Evolutionary conservation across 2,113 vertebrate genomes (phyloP).

Genomic region (Pterocles orientalis): DNA sequence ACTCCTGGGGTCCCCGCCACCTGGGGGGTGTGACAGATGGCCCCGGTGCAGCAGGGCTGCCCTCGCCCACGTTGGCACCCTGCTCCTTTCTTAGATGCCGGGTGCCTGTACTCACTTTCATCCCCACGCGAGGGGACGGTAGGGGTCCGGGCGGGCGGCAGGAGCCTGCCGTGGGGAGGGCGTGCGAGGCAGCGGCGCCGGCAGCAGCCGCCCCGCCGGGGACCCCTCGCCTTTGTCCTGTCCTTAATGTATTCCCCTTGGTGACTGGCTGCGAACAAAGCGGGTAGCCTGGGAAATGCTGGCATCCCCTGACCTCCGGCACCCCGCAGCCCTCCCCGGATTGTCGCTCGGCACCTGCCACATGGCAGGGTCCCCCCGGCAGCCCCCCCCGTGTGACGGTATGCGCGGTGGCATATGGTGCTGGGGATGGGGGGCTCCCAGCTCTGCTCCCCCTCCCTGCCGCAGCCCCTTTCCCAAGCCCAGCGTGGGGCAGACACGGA

Average conservation of each 20-base stretch:
- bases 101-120: not conserved
- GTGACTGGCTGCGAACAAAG: conserved; percentile 80
- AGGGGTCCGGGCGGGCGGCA: not conserved
- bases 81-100: conserved; percentile 68
- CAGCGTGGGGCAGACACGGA: not conserved
- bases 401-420: conserved; percentile 70
- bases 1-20: not conserved
- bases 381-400: conserved; percentile 66
- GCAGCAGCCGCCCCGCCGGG: conserved; percentile 48
- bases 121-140: not conserved
- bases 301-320: conserved; percentile 81
- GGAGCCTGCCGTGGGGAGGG: not conserved
- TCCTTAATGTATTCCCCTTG: conserved; percentile 79
- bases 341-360: conserved; percentile 82
- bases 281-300: conserved; percentile 83
- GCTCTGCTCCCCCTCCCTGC: not conserved
- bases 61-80: not conserved
- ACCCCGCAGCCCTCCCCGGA: conserved; percentile 41
- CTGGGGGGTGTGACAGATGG: conserved; percentile 69
- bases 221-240: conserved; percentile 78
- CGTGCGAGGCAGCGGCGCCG: not conserved
- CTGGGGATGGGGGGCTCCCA: not conserved
- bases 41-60: conserved; percentile 36
- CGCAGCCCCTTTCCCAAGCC: not conserved
- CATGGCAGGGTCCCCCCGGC: conserved; percentile 38